Base-by-base conservation (phyloP, 2,113 vertebrate species). In the Cinclus mexicanus region DNA sequence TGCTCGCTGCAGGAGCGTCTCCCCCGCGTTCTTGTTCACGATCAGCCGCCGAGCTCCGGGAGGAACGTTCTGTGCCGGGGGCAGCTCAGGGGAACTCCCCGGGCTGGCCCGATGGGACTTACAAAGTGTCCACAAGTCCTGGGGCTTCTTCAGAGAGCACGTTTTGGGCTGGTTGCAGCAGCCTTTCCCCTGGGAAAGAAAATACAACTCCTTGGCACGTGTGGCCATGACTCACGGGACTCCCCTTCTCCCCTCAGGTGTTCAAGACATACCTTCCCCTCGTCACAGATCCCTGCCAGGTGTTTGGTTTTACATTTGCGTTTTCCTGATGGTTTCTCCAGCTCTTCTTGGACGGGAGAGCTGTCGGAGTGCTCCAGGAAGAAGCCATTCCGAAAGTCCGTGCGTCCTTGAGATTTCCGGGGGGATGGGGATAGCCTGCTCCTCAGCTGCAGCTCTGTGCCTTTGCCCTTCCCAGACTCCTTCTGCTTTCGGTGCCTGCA, bases 221-320 rank as follows among this genome's bases (percentile, higher is more conserved):
- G 26, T 12, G 39, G 69, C 39, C 24, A 5, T 0, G 20, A 41
- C 19, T 31, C 12, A 65, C 5, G 12, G 67, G 68, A 85, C 17
- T 8, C 5, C 31, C 35, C n/a, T 57, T 37, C 31, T 49, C 47
- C 87, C 60, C 87, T 24, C 9, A 17, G 33, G 0, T 0, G 10
- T 35, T 83, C 57, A 42, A 56, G 69, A 37, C 87, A 10, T 95
- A 99, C 99, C 99, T 99, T 99, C 87, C 97, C 95, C 90, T 99
- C 99, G 1, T 99, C 98, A 24, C 96, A 95, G 95, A 97, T 69
- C 29, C 98, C 98, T 84, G 98, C 96, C 82, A 99, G 96, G 95
- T 99, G 99, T 92, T 99, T 99, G 97, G 99, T 99, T 98, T 99
- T 99, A 97, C 99, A 99, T 97, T 99, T 99, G 91, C 99, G 98